Evolutionary conservation across 1,140 invertebrate genomes (phyloP).

Genomic region (Pachyrhynchus sulphureomaculatus): DNA sequence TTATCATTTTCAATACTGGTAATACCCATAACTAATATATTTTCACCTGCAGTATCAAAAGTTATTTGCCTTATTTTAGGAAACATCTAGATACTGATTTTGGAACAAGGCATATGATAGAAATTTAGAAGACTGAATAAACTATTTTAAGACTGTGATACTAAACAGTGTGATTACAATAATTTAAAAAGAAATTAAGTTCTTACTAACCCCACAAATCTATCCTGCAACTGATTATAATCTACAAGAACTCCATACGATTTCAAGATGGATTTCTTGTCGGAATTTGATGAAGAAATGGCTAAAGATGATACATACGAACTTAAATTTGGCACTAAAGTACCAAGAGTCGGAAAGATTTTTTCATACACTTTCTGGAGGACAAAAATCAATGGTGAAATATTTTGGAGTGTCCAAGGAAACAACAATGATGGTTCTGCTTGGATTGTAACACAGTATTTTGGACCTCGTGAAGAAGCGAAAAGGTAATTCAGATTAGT

Average conservation of each 20-base stretch:
- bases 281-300: conserved; percentile 36
- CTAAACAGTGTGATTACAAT: conserved; percentile 7
- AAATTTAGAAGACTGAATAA: conserved; percentile 25
- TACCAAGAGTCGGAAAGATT: conserved; percentile 43
- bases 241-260: background rate
- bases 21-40: too few relatives aligned
- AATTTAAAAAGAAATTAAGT: conserved; percentile 3
- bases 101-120: background rate
- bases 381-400: conserved; percentile 41
- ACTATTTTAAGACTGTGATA: conserved; percentile 23
- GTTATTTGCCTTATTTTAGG: background rate
- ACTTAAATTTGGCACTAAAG: conserved; percentile 40
- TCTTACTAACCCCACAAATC: background rate
- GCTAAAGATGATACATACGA: conserved; percentile 36
- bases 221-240: background rate
- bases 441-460: conserved; percentile 45
- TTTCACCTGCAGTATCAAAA: background rate
- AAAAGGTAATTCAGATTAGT: conserved; percentile 16
- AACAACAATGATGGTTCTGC: conserved; percentile 40
- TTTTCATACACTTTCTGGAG: conserved; percentile 50
- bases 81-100: conserved; percentile 6
- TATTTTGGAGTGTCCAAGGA: conserved; percentile 49
- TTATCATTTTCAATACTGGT: too few relatives aligned
- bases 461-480: conserved; percentile 41
- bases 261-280: conserved; percentile 36